These are phyloP conservation scores for Erpobdella octoculata DNA, from an alignment of 2,888 invertebrate genomes.

Conservation along the genomic window DNA sequence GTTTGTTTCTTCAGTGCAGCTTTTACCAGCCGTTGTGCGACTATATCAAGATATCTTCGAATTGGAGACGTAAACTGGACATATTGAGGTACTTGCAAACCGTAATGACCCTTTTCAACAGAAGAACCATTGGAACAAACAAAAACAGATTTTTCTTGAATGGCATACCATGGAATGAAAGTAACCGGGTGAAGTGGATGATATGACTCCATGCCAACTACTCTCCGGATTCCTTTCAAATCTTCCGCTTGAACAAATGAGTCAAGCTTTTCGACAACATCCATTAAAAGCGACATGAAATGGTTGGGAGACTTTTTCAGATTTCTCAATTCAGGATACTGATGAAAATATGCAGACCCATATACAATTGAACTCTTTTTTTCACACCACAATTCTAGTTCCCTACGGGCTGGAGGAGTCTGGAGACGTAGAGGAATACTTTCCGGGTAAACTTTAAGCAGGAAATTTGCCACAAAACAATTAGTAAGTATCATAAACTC, in stretches of 20 bases:
- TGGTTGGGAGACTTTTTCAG: no score
- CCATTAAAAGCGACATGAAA: no score
- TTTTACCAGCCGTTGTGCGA: conserved; percentile 43
- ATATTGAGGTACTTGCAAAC: conserved; percentile 41
- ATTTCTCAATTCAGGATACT: no score
- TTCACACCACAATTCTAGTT: conserved; percentile 29
- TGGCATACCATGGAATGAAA: conserved; percentile 37
- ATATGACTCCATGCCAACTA: conserved; percentile 41
- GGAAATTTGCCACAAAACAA: conserved; percentile 41
- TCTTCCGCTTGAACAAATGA: no score
- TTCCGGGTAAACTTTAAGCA: conserved; percentile 39
- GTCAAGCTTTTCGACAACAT: no score
- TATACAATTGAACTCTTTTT: background rate
- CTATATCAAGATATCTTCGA: conserved; percentile 43
- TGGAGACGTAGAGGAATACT: conserved; percentile 42
- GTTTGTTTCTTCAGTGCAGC: conserved; percentile 34
- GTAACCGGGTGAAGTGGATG: conserved; percentile 45
- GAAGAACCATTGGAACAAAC: conserved; percentile 35
- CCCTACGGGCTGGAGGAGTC: conserved; percentile 38
- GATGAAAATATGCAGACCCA: conserved; percentile 2
- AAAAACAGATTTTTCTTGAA: conserved; percentile 40
- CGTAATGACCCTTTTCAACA: conserved; percentile 38
- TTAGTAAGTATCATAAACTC: conserved; percentile 45
- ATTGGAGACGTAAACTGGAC: conserved; percentile 44
- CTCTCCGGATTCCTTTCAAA: no score